Conservation (phyloP, 2,113 vertebrate genomes). For the Pseudopodoces humilis region DNA sequence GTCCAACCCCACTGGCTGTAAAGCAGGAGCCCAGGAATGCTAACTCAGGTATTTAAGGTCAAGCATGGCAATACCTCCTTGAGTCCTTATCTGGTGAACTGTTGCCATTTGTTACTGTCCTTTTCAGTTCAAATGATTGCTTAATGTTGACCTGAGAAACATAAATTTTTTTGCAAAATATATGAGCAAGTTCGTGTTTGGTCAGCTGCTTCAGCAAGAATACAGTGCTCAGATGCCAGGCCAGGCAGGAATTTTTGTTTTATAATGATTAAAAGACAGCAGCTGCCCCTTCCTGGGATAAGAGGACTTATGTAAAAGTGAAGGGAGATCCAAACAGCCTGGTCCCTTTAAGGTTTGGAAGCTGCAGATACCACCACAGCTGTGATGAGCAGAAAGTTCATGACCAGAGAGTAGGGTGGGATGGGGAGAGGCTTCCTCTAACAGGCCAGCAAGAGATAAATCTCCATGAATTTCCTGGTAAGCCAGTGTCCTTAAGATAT, state of each 20-base stretch:
- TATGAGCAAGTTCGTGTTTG: not conserved
- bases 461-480: not conserved
- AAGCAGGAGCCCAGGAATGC: not conserved
- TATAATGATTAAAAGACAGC: not conserved
- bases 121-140: not conserved
- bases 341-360: not conserved
- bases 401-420: not conserved
- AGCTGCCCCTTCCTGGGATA: not conserved
- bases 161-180: not conserved
- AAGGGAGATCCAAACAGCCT: not conserved
- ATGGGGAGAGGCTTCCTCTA: not conserved
- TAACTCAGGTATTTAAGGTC: constrained; percentile 6
- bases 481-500: not conserved
- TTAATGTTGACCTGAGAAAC: not conserved
- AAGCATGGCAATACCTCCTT: not conserved
- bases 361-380: not conserved
- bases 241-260: not conserved
- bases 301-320: not conserved
- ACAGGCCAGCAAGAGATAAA: not conserved
- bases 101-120: not conserved
- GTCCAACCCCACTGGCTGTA: not conserved
- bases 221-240: not conserved
- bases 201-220: not conserved
- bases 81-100: not conserved
- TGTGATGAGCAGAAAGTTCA: not conserved